phyloP scores from a whole-genome alignment of 2,888 invertebrate species.

The Bursaphelenchus okinawaensis region DNA sequence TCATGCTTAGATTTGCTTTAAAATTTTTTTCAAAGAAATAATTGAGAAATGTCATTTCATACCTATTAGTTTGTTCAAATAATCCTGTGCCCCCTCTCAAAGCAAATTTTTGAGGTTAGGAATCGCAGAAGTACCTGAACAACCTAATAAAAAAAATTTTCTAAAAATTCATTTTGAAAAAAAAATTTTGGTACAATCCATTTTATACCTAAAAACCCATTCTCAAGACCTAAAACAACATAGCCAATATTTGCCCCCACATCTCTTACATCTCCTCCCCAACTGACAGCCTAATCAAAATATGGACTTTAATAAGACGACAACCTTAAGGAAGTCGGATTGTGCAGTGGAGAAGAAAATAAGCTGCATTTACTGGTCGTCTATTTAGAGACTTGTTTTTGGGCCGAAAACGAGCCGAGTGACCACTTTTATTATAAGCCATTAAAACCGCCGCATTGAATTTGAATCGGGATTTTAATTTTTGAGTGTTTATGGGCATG shows the following conservation, averaged over 20 bases:
- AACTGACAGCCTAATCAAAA: neutral
- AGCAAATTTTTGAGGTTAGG: no score
- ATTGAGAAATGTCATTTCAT: no score
- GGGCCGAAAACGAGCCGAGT: neutral
- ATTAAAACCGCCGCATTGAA: neutral
- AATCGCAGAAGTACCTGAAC: no score
- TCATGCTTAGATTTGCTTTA: neutral
- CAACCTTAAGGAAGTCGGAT: no score
- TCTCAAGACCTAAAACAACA: neutral
- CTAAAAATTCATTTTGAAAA: neutral
- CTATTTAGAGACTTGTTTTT: neutral
- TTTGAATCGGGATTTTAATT: neutral
- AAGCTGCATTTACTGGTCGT: neutral
- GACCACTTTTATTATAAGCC: neutral
- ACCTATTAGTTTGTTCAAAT: neutral
- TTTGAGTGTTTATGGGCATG: neutral
- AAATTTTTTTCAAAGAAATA: neutral
- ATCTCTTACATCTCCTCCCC: neutral
- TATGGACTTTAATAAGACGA: neutral
- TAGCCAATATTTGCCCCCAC: neutral
- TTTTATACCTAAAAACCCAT: neutral
- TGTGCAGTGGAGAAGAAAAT: neutral
- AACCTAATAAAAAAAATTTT: no score
- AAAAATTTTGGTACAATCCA: neutral
- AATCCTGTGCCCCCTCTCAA: no score